Evolutionary conservation across 2,113 vertebrate species (phyloP), one percentile per base, ranked within the genome.

Genomic region (Sula dactylatra): DNA sequence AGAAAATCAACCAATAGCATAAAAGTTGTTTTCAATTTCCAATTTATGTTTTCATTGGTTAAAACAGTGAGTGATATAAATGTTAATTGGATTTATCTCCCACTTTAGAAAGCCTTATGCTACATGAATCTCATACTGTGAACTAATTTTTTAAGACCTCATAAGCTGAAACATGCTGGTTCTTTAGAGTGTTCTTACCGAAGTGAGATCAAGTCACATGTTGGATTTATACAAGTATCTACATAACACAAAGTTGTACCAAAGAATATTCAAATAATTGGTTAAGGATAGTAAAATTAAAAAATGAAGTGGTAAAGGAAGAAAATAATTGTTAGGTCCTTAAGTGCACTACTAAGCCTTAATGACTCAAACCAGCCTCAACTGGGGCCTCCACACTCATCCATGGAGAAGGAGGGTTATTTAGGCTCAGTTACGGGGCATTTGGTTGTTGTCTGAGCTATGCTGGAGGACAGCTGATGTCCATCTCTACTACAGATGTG

Each of bases 351-450:
- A 10, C 6, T 21, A 61, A 74, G 6, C 6, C 20, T 32, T 38
- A 26, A 72, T 45, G 26, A 56, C 11, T 8, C 2, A 16, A 56
- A 29, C 2, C 8, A 52, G 11, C 13, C 19, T 70, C 24, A 9
- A 0, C 8, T 42, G n/a, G 4, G 6, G 2, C 7, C 7, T 62
- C 42, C 19, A 12, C 4, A 8, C 8, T 36, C 4, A 7, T 20
- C 17, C 32, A 31, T 14, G 38, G 11, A 6, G 12, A 59, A 55
- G 40, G 17, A 78, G 18, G 5, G 6, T 7, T 22, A 3, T 20
- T 62, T 25, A 59, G 45, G 26, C 6, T 52, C 0, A 0, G 4
- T 27, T 27, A 5, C 4, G 17, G 13, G 4, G 1, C 7, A 6
- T 45, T 45, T 66, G 38, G 6, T 20, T 66, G 19, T 36, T 49